phyloP scores from a whole-genome alignment of 1,140 invertebrate species.

The Medauroidea extradentata region DNA sequence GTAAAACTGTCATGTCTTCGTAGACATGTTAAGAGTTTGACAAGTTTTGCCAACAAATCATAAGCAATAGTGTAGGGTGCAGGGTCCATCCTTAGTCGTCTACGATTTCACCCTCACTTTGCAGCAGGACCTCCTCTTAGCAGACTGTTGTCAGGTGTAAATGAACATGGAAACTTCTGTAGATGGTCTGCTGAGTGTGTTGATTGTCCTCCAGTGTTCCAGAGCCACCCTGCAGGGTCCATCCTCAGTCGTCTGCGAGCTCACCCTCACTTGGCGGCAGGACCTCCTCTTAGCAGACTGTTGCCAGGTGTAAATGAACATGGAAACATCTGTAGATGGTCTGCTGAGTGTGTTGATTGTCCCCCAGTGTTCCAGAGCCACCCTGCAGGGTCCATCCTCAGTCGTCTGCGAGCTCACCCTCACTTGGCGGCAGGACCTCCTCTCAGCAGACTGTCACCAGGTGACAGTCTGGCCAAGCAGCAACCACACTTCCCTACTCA shows the following conservation, averaged over 20 bases:
- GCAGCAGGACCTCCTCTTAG: not conserved
- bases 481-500: too few relatives aligned
- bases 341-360: not conserved
- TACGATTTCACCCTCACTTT: not conserved
- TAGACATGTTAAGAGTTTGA: too few relatives aligned
- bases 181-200: too few relatives aligned
- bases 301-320: too few relatives aligned
- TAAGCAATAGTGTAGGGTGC: too few relatives aligned
- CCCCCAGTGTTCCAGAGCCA: not conserved
- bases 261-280: not conserved
- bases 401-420: not conserved
- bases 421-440: not conserved
- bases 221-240: not conserved
- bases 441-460: not conserved
- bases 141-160: too few relatives aligned
- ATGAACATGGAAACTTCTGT: too few relatives aligned
- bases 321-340: too few relatives aligned
- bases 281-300: too few relatives aligned
- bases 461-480: too few relatives aligned
- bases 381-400: constrained; percentile 6
- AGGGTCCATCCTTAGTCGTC: constrained; percentile 8
- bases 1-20: too few relatives aligned
- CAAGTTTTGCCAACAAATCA: too few relatives aligned
- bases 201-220: not conserved
- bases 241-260: constrained; percentile 9